Evolutionary conservation across 1,140 invertebrate genomes (phyloP).

Genomic region (Pseudomyrmex flavicornis): DNA sequence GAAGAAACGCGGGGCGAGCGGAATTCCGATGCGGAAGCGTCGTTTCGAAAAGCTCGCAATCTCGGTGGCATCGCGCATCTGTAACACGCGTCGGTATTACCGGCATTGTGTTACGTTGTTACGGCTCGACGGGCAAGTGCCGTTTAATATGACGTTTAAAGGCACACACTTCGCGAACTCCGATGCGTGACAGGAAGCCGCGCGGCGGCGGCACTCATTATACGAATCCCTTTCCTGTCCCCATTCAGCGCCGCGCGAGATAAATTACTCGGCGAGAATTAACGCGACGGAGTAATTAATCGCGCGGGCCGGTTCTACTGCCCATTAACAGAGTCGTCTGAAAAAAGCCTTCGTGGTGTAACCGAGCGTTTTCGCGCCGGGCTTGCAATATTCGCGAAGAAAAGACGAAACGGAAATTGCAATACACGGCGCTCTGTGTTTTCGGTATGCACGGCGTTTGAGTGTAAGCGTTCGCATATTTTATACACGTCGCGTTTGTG

Average conservation of each 20-base stretch:
- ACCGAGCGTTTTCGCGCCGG: neutral
- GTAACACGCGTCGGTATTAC: neutral
- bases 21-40: conserved; percentile 23
- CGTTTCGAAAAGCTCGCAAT: conserved; percentile 13
- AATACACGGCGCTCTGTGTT: neutral
- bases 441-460: neutral
- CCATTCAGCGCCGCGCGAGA: conserved; percentile 10
- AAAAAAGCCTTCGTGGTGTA: neutral
- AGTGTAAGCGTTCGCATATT: neutral
- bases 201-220: conserved; percentile 32
- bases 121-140: conserved; percentile 3
- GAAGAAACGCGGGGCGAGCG: neutral
- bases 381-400: conserved; percentile 12
- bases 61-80: neutral
- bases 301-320: conserved; percentile 6
- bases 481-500: neutral
- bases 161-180: conserved; percentile 22
- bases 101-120: neutral
- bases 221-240: conserved; percentile 11
- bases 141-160: conserved; percentile 22
- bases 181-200: conserved; percentile 40
- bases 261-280: conserved; percentile 41
- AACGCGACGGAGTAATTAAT: conserved; percentile 34
- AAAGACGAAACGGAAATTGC: neutral
- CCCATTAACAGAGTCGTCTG: conserved; percentile 29